Evolutionary conservation across 2,113 vertebrate species (phyloP).

Genomic region (cattle (Bos taurus)): ARS-UCD2.0 NC_037339.1:63730001-63730500

Average conservation of each 20-base stretch:
- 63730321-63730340: not conserved
- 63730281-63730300: not conserved
- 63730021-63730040: not conserved
- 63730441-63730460: not conserved
- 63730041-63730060: not conserved
- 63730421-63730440: not conserved
- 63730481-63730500: not conserved
- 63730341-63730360: not conserved
- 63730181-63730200: not conserved
- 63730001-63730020: not conserved
- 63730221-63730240: not conserved
- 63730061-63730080: not conserved
- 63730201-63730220: not conserved
- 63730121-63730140: not conserved
- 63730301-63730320: not conserved
- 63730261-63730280: not conserved
- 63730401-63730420: not conserved
- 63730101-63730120: not conserved
- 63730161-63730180: not conserved
- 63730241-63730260: not conserved
- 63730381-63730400: not conserved
- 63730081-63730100: not conserved
- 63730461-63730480: not conserved
- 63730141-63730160: not conserved
- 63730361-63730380: not conserved